Base-by-base conservation (phyloP, 1,140 invertebrate species). In the Adelges cooleyi region DNA sequence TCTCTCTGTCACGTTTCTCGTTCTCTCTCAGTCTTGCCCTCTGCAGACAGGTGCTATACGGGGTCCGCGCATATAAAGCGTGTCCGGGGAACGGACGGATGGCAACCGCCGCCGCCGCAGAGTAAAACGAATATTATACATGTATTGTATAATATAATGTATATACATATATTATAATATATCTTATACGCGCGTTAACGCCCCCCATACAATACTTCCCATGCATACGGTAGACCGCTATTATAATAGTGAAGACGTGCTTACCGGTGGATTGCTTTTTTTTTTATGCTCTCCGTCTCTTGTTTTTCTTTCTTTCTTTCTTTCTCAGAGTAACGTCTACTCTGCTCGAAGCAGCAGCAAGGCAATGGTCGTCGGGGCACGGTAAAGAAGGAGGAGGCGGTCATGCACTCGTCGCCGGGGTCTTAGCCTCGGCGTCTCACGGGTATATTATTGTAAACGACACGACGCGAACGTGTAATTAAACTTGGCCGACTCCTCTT, bases 401-500 rank as follows among this genome's bases (percentile, higher is more conserved):
- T 54, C 52, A 13, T 54, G 17, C 33, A 27, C 29, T 27, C 40
- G 10, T 11, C 40, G 40, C 15, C 9, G 5, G 40, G n/a, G 5
- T 33, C 29, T 33, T 33, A 6, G 29, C 29, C 29, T 33, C 29
- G 5, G 29, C 29, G 29, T 33, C 5, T 33, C 29, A 33, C 11
- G 11, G 29, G 29, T 33, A 33, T 33, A 33, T 11, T n/a, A 33
- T 11, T 33, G 29, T 6, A 6, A 33, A 33, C 29, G 29, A 5
- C 29, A 33, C 29, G 11, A 11, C 29, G 29, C 5, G 29, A 13
- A 54, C 52, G 52, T 54, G 52, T 54, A 54, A 54, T 54, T 54
- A 54, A 54, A 54, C 52, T 20, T 54, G 52, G 52, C 52, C n/a
- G 52, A 33, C 29, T 33, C 29, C 29, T 33, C 11, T 33, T 33